phyloP scores from a whole-genome alignment of 2,797 vertebrate genomes.

The Argyrosomus regius region DNA sequence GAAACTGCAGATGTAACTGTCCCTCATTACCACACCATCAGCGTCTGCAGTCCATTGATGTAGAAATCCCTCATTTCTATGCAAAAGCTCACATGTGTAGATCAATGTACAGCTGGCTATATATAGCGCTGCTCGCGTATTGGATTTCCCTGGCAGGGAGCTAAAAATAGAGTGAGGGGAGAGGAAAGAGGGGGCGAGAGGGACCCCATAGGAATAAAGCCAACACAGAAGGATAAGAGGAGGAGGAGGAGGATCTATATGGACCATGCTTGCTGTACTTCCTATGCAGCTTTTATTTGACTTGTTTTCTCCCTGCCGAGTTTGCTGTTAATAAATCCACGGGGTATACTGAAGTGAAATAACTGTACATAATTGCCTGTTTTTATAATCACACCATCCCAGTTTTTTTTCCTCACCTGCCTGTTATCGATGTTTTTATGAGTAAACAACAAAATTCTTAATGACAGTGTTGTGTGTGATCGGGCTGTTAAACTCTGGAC shows the following conservation, averaged over 20 bases:
- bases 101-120: constrained; percentile 74
- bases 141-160: constrained; percentile 81
- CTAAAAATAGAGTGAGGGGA: constrained; percentile 80
- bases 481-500: background rate
- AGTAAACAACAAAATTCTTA: background rate
- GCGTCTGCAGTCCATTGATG: constrained; percentile 49
- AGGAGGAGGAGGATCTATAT: constrained; percentile 28
- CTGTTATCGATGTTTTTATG: background rate
- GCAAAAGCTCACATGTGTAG: constrained; percentile 51
- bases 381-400: background rate
- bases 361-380: background rate
- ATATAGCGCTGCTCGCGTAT: constrained; percentile 73
- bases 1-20: background rate
- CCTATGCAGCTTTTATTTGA: constrained; percentile 13
- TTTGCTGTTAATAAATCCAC: background rate
- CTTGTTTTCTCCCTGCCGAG: background rate
- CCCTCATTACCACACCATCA: constrained; percentile 27
- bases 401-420: background rate
- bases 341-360: background rate
- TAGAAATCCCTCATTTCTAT: constrained; percentile 56
- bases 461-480: background rate
- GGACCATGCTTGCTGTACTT: constrained; percentile 14
- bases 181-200: constrained; percentile 58
- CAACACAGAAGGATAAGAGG: constrained; percentile 35
- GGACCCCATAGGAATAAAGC: constrained; percentile 64